Conservation (phyloP, 1,140 invertebrate species). For the Camponotus floridanus region DNA sequence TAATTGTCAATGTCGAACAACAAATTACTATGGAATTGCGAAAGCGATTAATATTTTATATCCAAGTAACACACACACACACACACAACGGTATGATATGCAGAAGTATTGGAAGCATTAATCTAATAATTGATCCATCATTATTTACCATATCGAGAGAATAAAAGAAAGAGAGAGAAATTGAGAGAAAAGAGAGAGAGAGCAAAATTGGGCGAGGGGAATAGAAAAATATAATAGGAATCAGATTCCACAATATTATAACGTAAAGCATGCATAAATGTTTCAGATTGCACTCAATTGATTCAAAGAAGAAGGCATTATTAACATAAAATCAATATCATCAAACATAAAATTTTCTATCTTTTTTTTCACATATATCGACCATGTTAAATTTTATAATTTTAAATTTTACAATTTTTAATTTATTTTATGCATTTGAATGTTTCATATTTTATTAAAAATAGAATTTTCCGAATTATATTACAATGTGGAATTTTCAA, state of each 20-base stretch:
- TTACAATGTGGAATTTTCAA: background rate
- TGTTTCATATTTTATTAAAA: background rate
- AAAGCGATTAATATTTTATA: conserved; percentile 24
- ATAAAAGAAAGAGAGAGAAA: too few species aligned
- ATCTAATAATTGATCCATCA: conserved; percentile 18
- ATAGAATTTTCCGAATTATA: background rate
- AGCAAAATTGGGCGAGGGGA: too few species aligned
- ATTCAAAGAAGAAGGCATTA: background rate
- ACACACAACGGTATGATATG: background rate
- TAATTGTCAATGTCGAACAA: background rate
- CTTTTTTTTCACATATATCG: background rate
- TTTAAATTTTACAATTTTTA: background rate
- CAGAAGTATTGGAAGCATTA: background rate
- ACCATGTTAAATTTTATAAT: background rate
- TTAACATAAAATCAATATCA: too few species aligned
- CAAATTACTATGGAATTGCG: background rate
- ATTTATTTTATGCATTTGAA: background rate
- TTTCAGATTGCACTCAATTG: background rate
- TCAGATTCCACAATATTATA: conserved; percentile 7
- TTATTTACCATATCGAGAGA: background rate
- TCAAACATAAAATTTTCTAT: background rate
- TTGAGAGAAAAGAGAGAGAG: too few species aligned
- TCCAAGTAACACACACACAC: background rate
- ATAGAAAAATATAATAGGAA: too few species aligned
- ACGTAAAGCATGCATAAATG: background rate